Evolutionary conservation across 37 sponge, comb jelly and placozoan species (phyloP), one percentile per base, ranked within the genome.

Genomic region (Beroe ovata): DNA sequence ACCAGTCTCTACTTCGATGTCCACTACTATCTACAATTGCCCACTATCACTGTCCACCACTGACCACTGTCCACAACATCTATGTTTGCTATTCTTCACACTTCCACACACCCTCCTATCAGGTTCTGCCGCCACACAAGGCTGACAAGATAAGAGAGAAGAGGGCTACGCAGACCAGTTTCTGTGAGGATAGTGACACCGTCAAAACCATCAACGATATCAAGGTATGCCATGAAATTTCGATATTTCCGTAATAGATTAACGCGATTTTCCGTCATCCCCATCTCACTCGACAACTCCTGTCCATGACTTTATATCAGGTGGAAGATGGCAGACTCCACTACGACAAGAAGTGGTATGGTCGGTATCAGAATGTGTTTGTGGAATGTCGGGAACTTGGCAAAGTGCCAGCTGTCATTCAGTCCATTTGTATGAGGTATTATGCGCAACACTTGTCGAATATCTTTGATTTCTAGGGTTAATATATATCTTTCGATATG

Each of bases 311-410:
- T 11, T 47, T 47, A 11, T 62, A 19, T 36, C 54, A 77, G 84
- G 47, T 77, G 20, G 84, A 77, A 39, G 84, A 77, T 19, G 84
- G 84, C 6, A 39, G 84, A 20, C 38, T 77, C 23, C 41, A 77
- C 47, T 77, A 77, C 84, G 84, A 77, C 25, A 77, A 42, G 28
- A 77, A 77, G 25, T 77, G 84, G 84, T 77, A 77, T 29, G 84
- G 84, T 8, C 3, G 84, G 23, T 77, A 77, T 40, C 84, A 77
- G 84, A 77, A 77, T 29, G 84, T 77, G 84, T 77, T 77, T 77
- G 84, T 77, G 84, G 84, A 77, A 77, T 42, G 84, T 77, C 3
- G 84, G 3, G 84, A 77, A 77, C 38, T 42, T 1, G 84, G 84
- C 28, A 77, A 77, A 77, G n/a, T 77, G 18, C 84, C 84, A 3